phyloP scores from a whole-genome alignment of 2,797 vertebrate genomes.

The Lithobates sylvaticus region DNA sequence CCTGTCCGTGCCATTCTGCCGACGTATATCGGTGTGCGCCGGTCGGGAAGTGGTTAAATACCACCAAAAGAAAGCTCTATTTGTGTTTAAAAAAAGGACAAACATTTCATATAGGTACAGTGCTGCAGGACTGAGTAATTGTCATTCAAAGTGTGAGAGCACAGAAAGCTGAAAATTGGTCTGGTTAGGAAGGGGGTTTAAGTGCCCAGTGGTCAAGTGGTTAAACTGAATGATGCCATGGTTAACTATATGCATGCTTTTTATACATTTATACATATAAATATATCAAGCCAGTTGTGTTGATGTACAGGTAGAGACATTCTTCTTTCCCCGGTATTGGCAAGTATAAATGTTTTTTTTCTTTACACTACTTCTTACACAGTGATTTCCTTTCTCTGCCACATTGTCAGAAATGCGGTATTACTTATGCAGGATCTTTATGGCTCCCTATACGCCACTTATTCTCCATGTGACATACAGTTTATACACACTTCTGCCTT shows the following conservation, averaged over 20 bases:
- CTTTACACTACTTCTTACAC: neutral
- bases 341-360: slow-evolving; percentile 2
- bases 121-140: too few species aligned
- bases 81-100: too few species aligned
- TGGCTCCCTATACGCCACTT: slow-evolving; percentile 18
- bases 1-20: too few species aligned
- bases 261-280: neutral
- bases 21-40: too few species aligned
- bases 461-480: slow-evolving; percentile 22
- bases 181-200: too few species aligned
- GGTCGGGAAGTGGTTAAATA: too few species aligned
- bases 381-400: neutral
- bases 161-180: too few species aligned
- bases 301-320: neutral
- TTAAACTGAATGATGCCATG: neutral
- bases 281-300: neutral
- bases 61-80: too few species aligned
- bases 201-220: too few species aligned
- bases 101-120: too few species aligned
- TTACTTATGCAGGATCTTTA: neutral
- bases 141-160: too few species aligned
- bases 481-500: neutral
- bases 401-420: neutral
- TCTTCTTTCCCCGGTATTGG: neutral
- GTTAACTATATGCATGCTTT: neutral